Evolutionary conservation across 2,888 invertebrate genomes (phyloP).

Genomic region (Chalcosyrphus nemorum): DNA sequence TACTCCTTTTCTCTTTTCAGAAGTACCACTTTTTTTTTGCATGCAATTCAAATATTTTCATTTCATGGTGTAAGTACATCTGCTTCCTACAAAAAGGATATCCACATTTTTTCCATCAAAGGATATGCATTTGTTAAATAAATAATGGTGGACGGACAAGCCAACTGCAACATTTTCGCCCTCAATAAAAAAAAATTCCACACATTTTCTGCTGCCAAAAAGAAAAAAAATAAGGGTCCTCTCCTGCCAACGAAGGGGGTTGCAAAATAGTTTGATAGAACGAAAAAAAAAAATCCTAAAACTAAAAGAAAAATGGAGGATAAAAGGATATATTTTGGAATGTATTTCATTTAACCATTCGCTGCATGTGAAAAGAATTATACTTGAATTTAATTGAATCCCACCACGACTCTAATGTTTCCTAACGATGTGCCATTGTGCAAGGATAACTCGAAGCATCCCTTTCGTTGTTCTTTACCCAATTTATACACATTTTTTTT

Average conservation of each 20-base stretch:
- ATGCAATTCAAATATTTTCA: slow-evolving; percentile 63
- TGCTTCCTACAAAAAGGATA: slow-evolving; percentile 63
- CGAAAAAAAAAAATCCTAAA: slow-evolving; percentile 20
- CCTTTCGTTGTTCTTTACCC: slow-evolving; percentile 57
- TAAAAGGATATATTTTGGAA: slow-evolving; percentile 25
- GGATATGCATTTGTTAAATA: slow-evolving; percentile 60
- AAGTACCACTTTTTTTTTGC: slow-evolving; percentile 47
- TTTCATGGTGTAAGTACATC: slow-evolving; percentile 45
- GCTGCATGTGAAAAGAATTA: slow-evolving; percentile 51
- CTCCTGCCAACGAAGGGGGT: slow-evolving; percentile 48
- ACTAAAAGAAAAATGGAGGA: slow-evolving; percentile 46
- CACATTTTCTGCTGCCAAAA: slow-evolving; percentile 28
- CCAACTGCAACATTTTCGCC: slow-evolving; percentile 64
- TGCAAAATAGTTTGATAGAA: slow-evolving; percentile 33
- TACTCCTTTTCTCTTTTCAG: slow-evolving; percentile 64
- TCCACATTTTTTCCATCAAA: slow-evolving; percentile 41
- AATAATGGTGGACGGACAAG: slow-evolving; percentile 67
- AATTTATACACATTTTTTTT: not conserved
- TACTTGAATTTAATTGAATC: slow-evolving; percentile 69
- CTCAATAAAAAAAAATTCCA: slow-evolving; percentile 39
- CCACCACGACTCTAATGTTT: slow-evolving; percentile 65
- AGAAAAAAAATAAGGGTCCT: slow-evolving; percentile 64
- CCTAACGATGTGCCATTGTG: slow-evolving; percentile 52
- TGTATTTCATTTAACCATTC: not conserved
- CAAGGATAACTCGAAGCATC: slow-evolving; percentile 52